Conservation (phyloP, 2,113 vertebrate species). For the Microtus montanus region DNA sequence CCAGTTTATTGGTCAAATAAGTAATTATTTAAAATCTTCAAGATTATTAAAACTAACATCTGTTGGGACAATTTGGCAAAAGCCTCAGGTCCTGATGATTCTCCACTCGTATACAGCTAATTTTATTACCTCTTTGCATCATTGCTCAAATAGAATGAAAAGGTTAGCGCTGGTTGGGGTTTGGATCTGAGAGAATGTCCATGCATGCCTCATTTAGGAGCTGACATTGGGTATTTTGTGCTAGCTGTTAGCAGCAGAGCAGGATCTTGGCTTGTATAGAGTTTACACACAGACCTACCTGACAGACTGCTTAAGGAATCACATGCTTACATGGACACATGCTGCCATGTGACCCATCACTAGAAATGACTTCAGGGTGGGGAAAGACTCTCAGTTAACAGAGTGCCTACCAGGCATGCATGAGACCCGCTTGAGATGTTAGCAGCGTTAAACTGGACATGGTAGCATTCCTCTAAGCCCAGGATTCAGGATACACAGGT, state of each 20-base stretch:
- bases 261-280: neutral
- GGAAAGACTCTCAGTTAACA: neutral
- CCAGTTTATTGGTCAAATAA: conserved; percentile 58
- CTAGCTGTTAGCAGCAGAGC: neutral
- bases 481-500: neutral
- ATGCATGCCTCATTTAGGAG: conserved; percentile 44
- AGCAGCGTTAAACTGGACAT: neutral
- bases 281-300: neutral
- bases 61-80: conserved; percentile 64
- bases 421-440: neutral
- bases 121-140: conserved; percentile 69
- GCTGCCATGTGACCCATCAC: neutral
- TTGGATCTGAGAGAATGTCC: conserved; percentile 35
- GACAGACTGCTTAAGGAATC: conserved; percentile 19
- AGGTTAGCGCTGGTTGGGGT: conserved; percentile 34
- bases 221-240: neutral
- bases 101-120: conserved; percentile 59
- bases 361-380: neutral
- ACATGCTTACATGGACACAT: neutral
- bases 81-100: conserved; percentile 48
- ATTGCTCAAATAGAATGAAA: conserved; percentile 66
- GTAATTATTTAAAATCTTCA: conserved; percentile 61
- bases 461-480: neutral
- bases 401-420: neutral
- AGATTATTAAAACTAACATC: conserved; percentile 72